These are phyloP conservation scores for Drosophila mimetica DNA, from an alignment of 2,888 invertebrate genomes.

Conservation along the genomic window DNA sequence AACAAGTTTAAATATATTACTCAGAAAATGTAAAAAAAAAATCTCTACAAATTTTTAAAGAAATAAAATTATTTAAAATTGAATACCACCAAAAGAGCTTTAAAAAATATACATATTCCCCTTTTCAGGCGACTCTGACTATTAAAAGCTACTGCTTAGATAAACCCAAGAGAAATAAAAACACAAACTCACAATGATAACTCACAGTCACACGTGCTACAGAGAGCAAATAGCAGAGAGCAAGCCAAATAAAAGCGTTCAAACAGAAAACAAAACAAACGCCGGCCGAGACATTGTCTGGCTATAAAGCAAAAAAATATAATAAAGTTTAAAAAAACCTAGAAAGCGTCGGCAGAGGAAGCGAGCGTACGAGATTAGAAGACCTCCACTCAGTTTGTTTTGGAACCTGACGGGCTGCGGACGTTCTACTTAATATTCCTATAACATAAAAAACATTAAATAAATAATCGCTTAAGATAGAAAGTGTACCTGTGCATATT, in stretches of 20 bases:
- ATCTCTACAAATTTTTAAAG: no score
- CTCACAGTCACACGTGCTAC: slow-evolving; percentile 25
- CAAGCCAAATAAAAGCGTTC: slow-evolving; percentile 15
- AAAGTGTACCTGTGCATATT: slow-evolving; percentile 8
- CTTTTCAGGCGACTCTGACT: background rate
- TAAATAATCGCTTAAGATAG: background rate
- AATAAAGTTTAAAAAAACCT: slow-evolving; percentile 2
- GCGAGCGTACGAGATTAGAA: slow-evolving; percentile 4
- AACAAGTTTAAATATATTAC: no score
- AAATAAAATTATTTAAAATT: no score
- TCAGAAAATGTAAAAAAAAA: no score
- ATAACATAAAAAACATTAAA: background rate
- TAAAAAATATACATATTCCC: background rate
- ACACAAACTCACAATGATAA: background rate
- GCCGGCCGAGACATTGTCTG: slow-evolving; percentile 19
- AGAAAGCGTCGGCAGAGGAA: background rate
- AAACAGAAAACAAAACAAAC: slow-evolving; percentile 32
- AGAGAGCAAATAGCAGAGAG: slow-evolving; percentile 3
- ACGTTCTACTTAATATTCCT: slow-evolving; percentile 14
- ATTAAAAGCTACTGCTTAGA: background rate
- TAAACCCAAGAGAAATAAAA: slow-evolving; percentile 10
- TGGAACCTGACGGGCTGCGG: slow-evolving; percentile 30
- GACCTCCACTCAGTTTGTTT: slow-evolving; percentile 29
- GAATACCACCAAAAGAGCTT: no score
- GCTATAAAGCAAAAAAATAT: slow-evolving; percentile 7